Evolutionary conservation across 2,888 invertebrate genomes (phyloP), one percentile per base, ranked within the genome.

Genomic region (Pterostichus niger): DNA sequence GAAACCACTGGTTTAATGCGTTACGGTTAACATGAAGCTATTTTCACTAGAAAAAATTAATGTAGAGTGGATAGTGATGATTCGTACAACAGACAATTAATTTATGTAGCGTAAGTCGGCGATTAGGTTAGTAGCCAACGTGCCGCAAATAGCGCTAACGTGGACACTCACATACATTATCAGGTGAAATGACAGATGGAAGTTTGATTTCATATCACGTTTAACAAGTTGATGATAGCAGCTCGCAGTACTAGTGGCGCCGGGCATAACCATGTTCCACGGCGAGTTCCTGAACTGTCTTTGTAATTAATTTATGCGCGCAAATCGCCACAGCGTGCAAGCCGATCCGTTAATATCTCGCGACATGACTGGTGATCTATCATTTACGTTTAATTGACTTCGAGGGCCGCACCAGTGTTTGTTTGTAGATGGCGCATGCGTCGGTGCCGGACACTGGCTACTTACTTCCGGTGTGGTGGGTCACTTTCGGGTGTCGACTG

Each of bases 371-470:
- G 87, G 87, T 87, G 87, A 88, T 88, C 87, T 88, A 88, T 88
- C 88, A 88, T 88, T 88, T 88, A 88, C 86, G 87, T 86, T 86
- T 88, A 88, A 88, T 88, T 88, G 87, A 87, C 87, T 87, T 86
- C 85, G 85, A 86, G 86, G 84, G 75, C 75, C 52, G 75, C 75
- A 52, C 75, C 52, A 33, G 77, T 77, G 77, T 77, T 77, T 75
- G 68, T 71, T 33, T n/a, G 61, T 44, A 56, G 44, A 13, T 33
- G 33, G 64, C 35, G 64, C 64, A 64, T 64, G 68, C 68, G 68
- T 10, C 15, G 44, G 3, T 11, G 44, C 68, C 68, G 68, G 68
- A 71, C 44, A 17, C 15, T 10, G 68, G 68, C 5, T 15, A 71
- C 68, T 44, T 17, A 11, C 64, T 33, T 33, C 64, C 24, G 24